Conservation (phyloP, 2,113 vertebrate genomes). For the Struthidea cinerea region DNA sequence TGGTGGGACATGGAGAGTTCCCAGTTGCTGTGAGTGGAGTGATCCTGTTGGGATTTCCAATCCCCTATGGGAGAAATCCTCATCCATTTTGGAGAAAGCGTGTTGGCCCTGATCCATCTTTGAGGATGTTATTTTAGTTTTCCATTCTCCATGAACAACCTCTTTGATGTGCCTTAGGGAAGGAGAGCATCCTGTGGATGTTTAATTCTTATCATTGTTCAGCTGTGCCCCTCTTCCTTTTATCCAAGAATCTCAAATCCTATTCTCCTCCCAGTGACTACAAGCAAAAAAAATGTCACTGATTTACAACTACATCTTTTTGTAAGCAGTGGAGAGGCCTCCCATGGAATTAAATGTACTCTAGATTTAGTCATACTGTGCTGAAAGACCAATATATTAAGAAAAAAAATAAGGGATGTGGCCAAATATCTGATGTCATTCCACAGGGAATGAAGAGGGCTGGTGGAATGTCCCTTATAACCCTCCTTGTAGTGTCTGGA, state of each 20-base stretch:
- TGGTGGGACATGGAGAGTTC: neutral
- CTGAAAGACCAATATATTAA: neutral
- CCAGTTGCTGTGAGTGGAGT: accelerated
- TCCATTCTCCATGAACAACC: neutral
- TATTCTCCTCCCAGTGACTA: neutral
- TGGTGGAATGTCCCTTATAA: neutral
- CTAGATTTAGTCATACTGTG: neutral
- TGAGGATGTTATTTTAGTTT: neutral
- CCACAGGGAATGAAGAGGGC: neutral
- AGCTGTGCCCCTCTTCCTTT: neutral
- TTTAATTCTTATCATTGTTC: neutral
- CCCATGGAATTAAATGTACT: neutral
- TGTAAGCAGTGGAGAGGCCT: accelerated
- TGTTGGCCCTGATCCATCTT: neutral
- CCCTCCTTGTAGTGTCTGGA: neutral
- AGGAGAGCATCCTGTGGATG: neutral
- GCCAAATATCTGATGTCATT: neutral
- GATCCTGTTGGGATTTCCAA: accelerated
- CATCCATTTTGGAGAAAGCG: accelerated
- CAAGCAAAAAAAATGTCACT: neutral
- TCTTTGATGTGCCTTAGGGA: neutral
- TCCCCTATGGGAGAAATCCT: neutral
- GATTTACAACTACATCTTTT: neutral
- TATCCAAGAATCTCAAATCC: neutral
- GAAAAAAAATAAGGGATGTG: neutral